A percentile compares a stretch with the other conserved stretches of the same genome.
phyloP scores from a whole-genome alignment of 1,140 invertebrate genomes.

The Papilio polyxenes region DNA sequence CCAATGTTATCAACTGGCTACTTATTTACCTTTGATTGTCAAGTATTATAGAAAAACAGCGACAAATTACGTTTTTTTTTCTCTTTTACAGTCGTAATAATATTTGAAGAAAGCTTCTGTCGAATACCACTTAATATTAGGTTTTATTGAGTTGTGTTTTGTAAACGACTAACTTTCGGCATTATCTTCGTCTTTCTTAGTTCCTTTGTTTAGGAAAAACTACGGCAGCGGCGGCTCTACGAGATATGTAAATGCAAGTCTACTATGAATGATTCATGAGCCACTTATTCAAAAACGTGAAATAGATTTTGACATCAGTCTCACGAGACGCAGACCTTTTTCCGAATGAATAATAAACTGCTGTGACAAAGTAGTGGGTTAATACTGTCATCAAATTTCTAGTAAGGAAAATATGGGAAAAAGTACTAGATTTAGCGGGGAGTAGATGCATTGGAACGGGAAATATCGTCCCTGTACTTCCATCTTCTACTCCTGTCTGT shows the following conservation, averaged over 20 bases:
- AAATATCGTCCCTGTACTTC: too few relatives aligned
- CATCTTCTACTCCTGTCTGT: too few relatives aligned
- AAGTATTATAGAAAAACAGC: too few relatives aligned
- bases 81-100: neutral
- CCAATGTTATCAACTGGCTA: too few relatives aligned
- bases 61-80: too few relatives aligned
- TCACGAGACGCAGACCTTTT: conserved; percentile 19
- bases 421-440: too few relatives aligned
- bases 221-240: conserved; percentile 17
- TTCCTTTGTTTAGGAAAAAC: conserved; percentile 31
- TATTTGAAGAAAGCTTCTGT: neutral
- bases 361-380: neutral
- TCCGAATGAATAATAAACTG: conserved; percentile 30
- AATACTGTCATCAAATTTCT: neutral
- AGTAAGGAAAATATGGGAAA: too few relatives aligned
- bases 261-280: conserved; percentile 38
- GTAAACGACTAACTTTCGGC: conserved; percentile 26
- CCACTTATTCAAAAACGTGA: conserved; percentile 37
- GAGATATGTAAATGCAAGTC: conserved; percentile 35
- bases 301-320: conserved; percentile 38
- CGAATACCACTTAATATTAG: neutral
- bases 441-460: too few relatives aligned
- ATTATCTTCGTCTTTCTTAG: conserved; percentile 29
- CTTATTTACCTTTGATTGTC: too few relatives aligned
- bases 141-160: conserved; percentile 13